phyloP scores from a whole-genome alignment of 2,797 vertebrate genomes.

The Euphonia xanthogaster region DNA sequence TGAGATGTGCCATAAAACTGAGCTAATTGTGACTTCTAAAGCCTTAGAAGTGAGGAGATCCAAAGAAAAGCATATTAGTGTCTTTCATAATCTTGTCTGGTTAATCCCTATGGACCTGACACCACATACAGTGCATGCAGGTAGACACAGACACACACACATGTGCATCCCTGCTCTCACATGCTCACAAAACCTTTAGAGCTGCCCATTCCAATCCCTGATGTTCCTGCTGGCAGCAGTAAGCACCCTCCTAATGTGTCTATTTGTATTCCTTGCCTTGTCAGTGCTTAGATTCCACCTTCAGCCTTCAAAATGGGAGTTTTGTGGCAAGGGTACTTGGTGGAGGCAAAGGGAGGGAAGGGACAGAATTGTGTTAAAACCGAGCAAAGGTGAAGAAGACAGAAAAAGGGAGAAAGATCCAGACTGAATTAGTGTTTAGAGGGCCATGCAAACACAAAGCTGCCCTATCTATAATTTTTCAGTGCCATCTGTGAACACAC shows the following conservation, averaged over 20 bases:
- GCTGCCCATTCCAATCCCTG: neutral
- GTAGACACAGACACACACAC: neutral
- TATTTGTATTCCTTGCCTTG: neutral
- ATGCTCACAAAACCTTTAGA: neutral
- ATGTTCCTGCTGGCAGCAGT: accelerated
- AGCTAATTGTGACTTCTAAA: neutral
- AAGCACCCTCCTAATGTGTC: neutral
- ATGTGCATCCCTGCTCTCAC: neutral
- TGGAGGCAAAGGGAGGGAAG: neutral
- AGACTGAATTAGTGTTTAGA: neutral
- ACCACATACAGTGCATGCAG: neutral
- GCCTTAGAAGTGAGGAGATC: neutral
- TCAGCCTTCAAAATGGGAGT: neutral
- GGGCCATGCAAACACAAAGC: neutral
- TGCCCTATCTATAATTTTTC: neutral
- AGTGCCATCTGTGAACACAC: neutral
- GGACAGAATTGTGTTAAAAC: neutral
- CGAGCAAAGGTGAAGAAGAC: neutral
- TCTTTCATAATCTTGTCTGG: neutral
- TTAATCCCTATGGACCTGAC: neutral
- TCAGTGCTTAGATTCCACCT: neutral
- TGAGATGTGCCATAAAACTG: neutral
- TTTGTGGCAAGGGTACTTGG: neutral
- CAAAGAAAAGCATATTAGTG: neutral
- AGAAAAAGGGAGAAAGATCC: neutral